phyloP scores from a whole-genome alignment of 2,797 vertebrate genomes.

The Sciaenops ocellatus region DNA sequence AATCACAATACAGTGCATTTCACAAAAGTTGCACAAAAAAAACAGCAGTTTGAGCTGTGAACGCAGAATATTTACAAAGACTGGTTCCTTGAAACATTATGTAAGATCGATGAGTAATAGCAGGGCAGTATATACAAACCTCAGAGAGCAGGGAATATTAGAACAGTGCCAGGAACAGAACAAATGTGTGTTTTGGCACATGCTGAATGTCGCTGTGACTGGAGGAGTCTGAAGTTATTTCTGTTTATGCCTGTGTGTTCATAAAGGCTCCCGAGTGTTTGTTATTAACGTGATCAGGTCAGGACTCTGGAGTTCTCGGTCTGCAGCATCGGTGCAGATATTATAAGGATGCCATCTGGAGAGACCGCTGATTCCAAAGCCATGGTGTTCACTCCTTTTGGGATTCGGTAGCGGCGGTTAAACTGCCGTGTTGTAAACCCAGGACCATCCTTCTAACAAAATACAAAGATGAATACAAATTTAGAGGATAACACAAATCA shows the following conservation, averaged over 20 bases:
- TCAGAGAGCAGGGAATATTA: constrained; percentile 61
- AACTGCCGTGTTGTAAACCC: constrained; percentile 85
- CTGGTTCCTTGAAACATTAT: constrained; percentile 57
- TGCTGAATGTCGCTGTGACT: constrained; percentile 37
- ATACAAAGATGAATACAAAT: neutral
- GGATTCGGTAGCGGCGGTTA: constrained; percentile 85
- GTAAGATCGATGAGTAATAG: constrained; percentile 47
- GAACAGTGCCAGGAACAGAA: constrained; percentile 58
- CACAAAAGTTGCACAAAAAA: constrained; percentile 55
- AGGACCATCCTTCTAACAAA: constrained; percentile 75
- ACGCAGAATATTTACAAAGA: constrained; percentile 78
- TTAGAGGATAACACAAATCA: neutral
- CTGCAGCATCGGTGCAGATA: constrained; percentile 83
- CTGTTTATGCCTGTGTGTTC: constrained; percentile 37
- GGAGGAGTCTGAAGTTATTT: constrained; percentile 37
- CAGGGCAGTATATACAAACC: constrained; percentile 76
- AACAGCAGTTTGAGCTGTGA: constrained; percentile 40
- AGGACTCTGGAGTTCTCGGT: constrained; percentile 53
- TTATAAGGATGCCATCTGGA: constrained; percentile 84
- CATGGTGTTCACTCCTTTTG: constrained; percentile 83
- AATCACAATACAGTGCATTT: constrained; percentile 59
- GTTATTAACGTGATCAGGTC: constrained; percentile 44
- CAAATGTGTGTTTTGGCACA: constrained; percentile 60
- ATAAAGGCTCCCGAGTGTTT: constrained; percentile 15
- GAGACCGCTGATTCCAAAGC: constrained; percentile 85